Percentiles rank a stretch among this genome's conserved stretches.
Conservation (phyloP, 2,113 vertebrate genomes). For the Tenebrosternarchus preto region DNA sequence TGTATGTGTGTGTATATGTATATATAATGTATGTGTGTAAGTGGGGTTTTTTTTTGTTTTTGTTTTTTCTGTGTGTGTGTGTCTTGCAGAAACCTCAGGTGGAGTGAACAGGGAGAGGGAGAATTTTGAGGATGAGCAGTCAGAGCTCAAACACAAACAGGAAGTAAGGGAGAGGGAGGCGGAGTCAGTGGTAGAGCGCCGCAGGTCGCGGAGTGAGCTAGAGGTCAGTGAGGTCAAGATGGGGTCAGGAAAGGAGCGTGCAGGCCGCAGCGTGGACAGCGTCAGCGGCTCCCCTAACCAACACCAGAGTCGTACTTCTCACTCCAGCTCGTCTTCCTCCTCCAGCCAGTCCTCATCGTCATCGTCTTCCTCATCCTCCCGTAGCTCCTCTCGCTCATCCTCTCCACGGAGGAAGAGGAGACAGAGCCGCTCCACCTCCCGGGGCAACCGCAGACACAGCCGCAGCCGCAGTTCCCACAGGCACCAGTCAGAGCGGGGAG, state of each 20-base stretch:
- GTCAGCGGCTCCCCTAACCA: slow-evolving; percentile 17
- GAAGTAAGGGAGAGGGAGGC: slow-evolving; percentile 87
- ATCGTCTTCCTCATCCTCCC: slow-evolving; percentile 89
- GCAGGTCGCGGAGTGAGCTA: slow-evolving; percentile 84
- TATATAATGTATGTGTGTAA: no score
- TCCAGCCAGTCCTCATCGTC: slow-evolving; percentile 81
- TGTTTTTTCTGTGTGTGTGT: slow-evolving; percentile 12
- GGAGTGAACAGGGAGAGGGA: slow-evolving; percentile 85
- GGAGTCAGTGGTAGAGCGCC: slow-evolving; percentile 85
- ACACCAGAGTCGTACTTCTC: slow-evolving; percentile 72
- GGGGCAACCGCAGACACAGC: slow-evolving; percentile 79
- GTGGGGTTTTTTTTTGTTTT: slow-evolving; percentile 44
- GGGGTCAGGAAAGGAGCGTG: slow-evolving; percentile 81
- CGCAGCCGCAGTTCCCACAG: slow-evolving; percentile 84
- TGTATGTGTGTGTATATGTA: no score
- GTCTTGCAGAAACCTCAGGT: slow-evolving; percentile 82
- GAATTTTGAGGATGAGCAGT: slow-evolving; percentile 85
- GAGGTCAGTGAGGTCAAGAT: slow-evolving; percentile 80
- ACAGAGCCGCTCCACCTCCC: slow-evolving; percentile 78
- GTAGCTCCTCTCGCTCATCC: slow-evolving; percentile 70
- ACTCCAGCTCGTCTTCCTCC: slow-evolving; percentile 80
- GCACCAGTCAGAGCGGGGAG: slow-evolving; percentile 77
- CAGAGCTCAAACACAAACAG: slow-evolving; percentile 80
- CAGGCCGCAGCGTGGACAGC: slow-evolving; percentile 72
- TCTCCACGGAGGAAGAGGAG: slow-evolving; percentile 87